Evolutionary conservation across 2,888 invertebrate species (phyloP).

Genomic region (Xanthia togata): DNA sequence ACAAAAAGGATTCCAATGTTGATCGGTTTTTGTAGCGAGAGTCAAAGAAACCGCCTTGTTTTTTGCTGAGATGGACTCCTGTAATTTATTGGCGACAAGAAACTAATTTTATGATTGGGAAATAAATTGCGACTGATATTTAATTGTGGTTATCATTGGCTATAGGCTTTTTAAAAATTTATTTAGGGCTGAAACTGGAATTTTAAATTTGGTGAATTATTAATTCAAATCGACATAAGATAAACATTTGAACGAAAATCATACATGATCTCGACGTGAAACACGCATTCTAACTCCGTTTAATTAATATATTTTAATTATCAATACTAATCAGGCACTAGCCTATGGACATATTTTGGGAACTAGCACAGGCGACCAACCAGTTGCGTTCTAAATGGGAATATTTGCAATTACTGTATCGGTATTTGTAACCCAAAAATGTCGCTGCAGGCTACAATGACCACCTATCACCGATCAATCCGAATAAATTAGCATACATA

Average conservation of each 20-base stretch:
- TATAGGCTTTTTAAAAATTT: slow-evolving; percentile 22
- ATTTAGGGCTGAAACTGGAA: slow-evolving; percentile 10
- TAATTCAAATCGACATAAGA: neutral
- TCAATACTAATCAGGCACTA: slow-evolving; percentile 6
- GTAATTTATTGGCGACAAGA: slow-evolving; percentile 71
- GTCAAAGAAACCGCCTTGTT: slow-evolving; percentile 77
- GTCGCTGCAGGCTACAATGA: slow-evolving; percentile 40
- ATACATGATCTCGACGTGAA: neutral
- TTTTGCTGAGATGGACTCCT: slow-evolving; percentile 66
- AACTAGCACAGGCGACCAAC: slow-evolving; percentile 15
- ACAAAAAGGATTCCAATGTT: slow-evolving; percentile 84
- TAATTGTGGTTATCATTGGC: slow-evolving; percentile 29
- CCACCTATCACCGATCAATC: slow-evolving; percentile 28
- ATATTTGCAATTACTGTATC: slow-evolving; percentile 48
- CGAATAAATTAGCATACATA: slow-evolving; percentile 43
- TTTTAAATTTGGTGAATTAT: neutral
- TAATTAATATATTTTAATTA: neutral
- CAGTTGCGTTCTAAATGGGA: slow-evolving; percentile 29
- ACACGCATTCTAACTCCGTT: neutral
- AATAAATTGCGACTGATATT: slow-evolving; percentile 52
- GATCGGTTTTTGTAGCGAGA: slow-evolving; percentile 75
- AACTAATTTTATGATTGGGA: slow-evolving; percentile 61
- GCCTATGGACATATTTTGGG: slow-evolving; percentile 6
- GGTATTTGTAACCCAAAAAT: slow-evolving; percentile 50
- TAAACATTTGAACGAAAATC: neutral